Evolutionary conservation across 1,140 invertebrate species (phyloP).

Genomic region (Palaemon carinicauda): DNA sequence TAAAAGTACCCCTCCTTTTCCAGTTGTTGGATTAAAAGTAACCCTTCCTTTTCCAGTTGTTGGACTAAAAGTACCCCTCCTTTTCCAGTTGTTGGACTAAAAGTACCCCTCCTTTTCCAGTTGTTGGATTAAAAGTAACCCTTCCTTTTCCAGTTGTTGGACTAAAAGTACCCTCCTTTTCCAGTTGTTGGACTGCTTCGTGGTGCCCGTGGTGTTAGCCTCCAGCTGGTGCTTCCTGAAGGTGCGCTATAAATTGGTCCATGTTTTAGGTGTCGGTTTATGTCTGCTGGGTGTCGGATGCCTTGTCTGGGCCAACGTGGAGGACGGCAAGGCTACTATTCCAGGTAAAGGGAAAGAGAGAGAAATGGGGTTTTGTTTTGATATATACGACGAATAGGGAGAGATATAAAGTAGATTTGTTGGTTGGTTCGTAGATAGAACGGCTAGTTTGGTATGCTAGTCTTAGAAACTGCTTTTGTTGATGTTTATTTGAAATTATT

Average conservation of each 20-base stretch:
- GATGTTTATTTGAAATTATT: too few species aligned
- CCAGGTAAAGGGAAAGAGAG: constrained; percentile 59
- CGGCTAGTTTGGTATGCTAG: too few species aligned
- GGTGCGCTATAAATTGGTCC: constrained; percentile 75
- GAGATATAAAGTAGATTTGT: neutral
- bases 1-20: too few species aligned
- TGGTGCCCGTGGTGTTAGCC: constrained; percentile 82
- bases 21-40: constrained; percentile 87
- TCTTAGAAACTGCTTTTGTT: too few species aligned
- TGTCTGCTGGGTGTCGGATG: constrained; percentile 84
- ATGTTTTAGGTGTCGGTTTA: constrained; percentile 81
- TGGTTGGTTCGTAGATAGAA: too few species aligned
- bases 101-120: constrained; percentile 74
- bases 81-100: constrained; percentile 79
- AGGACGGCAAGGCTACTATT: constrained; percentile 69
- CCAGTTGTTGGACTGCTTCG: constrained; percentile 85
- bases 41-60: constrained; percentile 75
- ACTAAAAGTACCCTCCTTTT: constrained; percentile 75
- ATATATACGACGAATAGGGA: neutral
- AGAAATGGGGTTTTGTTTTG: neutral
- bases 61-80: too few species aligned
- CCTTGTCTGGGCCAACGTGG: constrained; percentile 83
- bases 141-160: constrained; percentile 77
- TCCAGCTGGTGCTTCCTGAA: constrained; percentile 77
- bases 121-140: constrained; percentile 85